A percentile compares a stretch with the other conserved stretches of the same genome.
Evolutionary conservation across 2,113 vertebrate species (phyloP).

Genomic region (Urocitellus parryii): DNA sequence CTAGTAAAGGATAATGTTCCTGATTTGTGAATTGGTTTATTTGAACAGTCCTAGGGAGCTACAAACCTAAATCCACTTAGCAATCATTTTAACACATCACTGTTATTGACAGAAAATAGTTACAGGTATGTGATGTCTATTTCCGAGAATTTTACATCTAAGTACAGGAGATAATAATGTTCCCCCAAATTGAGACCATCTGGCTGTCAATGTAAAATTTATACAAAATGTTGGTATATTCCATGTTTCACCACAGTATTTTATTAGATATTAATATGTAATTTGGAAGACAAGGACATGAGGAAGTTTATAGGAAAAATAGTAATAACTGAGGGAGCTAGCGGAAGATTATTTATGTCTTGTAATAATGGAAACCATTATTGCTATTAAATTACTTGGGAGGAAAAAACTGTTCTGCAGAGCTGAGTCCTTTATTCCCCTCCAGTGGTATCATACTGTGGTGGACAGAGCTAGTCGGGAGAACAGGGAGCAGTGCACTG

Average conservation of each 20-base stretch:
- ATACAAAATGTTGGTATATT: neutral
- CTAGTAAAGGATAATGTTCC: neutral
- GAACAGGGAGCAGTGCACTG: neutral
- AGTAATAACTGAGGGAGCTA: neutral
- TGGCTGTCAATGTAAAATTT: neutral
- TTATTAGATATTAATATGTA: neutral
- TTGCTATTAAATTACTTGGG: conserved; percentile 9
- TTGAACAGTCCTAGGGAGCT: neutral
- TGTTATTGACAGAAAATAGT: neutral
- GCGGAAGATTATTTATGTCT: conserved; percentile 3
- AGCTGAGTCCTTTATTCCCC: neutral
- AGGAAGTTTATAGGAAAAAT: neutral
- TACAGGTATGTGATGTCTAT: neutral
- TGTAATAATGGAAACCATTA: neutral
- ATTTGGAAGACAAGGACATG: neutral
- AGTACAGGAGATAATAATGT: neutral
- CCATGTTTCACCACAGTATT: neutral
- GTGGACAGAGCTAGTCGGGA: neutral
- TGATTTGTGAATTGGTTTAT: conserved; percentile 35
- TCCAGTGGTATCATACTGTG: neutral
- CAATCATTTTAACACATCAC: conserved; percentile 8
- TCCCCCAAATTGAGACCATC: neutral
- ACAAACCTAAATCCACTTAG: conserved; percentile 9
- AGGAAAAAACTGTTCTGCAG: neutral
- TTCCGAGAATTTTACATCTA: neutral